Base-by-base conservation (phyloP, 2,113 vertebrate genomes). In the Indicator indicator region DNA sequence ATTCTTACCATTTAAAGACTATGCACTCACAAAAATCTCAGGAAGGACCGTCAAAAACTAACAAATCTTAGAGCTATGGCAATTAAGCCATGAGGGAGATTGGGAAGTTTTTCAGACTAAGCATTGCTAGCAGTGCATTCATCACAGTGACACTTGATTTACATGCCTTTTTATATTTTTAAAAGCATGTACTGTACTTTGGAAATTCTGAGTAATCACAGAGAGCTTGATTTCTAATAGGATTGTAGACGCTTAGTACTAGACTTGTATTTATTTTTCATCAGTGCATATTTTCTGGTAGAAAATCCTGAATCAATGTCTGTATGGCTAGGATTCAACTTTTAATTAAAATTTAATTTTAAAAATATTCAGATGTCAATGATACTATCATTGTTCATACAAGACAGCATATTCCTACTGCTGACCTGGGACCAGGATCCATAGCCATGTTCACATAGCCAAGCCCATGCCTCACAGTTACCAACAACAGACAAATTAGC, bases 21-120 rank as follows among this genome's bases (percentile, higher is more conserved):
- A 36, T 36, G 36, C 36, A 36, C 36, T 7, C 36, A 36, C 36
- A 70, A 23, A 88, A 52, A 81, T 72, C 12, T 40, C 81, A 76
- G 70, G n/a, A 82, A 74, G 26, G 67, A 84, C n/a, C 68, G 32
- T 28, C 30, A 91, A 90, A 93, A 95, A 83, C 40, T 30, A 84
- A n/a, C 78, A 50, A 88, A 83, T 83, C 20, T 92, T 62, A 69
- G 16, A 78, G 26, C 20, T 28, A 79, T 8, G 17, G 40, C 40
- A 88, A 63, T n/a, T 24, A 81, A 67, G 6, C 17, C 48, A 16
- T 60, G 42, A 88, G 69, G 23, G 73, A 84, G 23, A 72, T 46
- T 26, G 65, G 13, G 28, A 75, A 48, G 23, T 12, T 94, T 76
- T 70, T 80, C 86, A 83, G 58, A 50, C n/a, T 48, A 62, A 76